Percentiles rank a stretch among this genome's conserved stretches.
These are phyloP conservation scores for Anthopleura sola DNA, from an alignment of 64 coral and sea anemone species.

Conservation along the genomic window DNA sequence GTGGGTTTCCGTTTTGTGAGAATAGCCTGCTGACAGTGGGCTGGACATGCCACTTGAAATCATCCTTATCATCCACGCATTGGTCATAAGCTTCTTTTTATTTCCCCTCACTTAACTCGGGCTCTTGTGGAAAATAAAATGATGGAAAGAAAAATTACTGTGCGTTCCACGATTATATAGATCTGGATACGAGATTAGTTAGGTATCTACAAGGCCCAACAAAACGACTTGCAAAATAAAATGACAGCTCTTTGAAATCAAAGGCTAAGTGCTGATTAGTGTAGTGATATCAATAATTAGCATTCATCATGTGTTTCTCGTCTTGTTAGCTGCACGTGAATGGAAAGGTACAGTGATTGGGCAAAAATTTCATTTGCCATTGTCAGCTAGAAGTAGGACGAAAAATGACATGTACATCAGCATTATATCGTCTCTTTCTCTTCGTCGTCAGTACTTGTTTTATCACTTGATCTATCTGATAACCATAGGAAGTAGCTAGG, in stretches of 20 bases:
- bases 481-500: constrained; percentile 7
- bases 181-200: constrained; percentile 1
- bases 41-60: constrained; percentile 4
- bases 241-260: constrained; percentile 12
- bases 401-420: background rate
- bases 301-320: background rate
- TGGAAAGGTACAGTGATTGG: background rate
- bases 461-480: constrained; percentile 2
- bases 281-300: constrained; percentile 10
- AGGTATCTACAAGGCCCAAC: background rate
- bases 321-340: background rate
- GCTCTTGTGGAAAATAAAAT: constrained; percentile 16
- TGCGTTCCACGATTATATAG: background rate
- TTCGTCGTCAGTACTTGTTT: background rate
- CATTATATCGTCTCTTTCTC: background rate
- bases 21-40: constrained; percentile 16
- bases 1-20: constrained; percentile 16
- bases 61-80: constrained; percentile 17
- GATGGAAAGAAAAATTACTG: background rate
- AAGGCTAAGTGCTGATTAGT: constrained; percentile 11
- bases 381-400: background rate
- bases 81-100: constrained; percentile 16
- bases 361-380: background rate
- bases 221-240: background rate
- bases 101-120: constrained; percentile 13